These are phyloP conservation scores for Harpagoxenus sublaevis DNA, from an alignment of 2,888 invertebrate genomes.

Conservation along the genomic window DNA sequence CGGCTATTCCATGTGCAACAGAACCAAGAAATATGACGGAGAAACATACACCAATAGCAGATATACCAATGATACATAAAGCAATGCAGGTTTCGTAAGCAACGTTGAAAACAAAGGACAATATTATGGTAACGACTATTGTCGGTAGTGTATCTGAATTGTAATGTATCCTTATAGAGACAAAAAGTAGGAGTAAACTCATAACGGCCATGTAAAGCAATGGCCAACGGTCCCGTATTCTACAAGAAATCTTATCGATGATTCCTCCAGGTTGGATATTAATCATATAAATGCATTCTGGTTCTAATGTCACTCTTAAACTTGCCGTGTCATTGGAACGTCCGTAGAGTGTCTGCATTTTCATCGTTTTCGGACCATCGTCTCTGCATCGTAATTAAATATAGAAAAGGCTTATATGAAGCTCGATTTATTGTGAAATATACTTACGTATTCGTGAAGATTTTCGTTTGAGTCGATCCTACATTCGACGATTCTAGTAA, in stretches of 20 bases:
- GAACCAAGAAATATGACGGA: slow-evolving; percentile 91
- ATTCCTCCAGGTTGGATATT: slow-evolving; percentile 84
- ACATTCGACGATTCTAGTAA: slow-evolving; percentile 79
- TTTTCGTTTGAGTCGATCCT: slow-evolving; percentile 74
- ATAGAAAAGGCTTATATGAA: slow-evolving; percentile 1
- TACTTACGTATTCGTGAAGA: slow-evolving; percentile 77
- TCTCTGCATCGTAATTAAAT: slow-evolving; percentile 82
- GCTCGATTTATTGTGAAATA: not conserved
- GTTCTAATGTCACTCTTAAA: slow-evolving; percentile 90
- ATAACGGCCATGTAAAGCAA: slow-evolving; percentile 89
- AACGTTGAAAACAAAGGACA: slow-evolving; percentile 73
- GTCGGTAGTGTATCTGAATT: slow-evolving; percentile 63
- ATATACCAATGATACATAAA: slow-evolving; percentile 86
- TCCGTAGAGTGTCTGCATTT: slow-evolving; percentile 88
- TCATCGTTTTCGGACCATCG: slow-evolving; percentile 87
- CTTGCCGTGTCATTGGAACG: slow-evolving; percentile 85
- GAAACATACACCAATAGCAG: slow-evolving; percentile 87
- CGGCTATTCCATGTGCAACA: slow-evolving; percentile 89
- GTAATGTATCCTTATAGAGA: slow-evolving; percentile 80
- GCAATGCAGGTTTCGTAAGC: slow-evolving; percentile 79
- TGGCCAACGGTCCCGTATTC: slow-evolving; percentile 85
- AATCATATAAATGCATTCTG: slow-evolving; percentile 90
- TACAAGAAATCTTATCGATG: slow-evolving; percentile 81
- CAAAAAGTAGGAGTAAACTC: slow-evolving; percentile 86
- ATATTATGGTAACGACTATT: slow-evolving; percentile 72